Evolutionary conservation across 92 coral and sea anemone genomes (phyloP), one percentile per base, ranked within the genome.

Genomic region (Phenganax marumi): DNA sequence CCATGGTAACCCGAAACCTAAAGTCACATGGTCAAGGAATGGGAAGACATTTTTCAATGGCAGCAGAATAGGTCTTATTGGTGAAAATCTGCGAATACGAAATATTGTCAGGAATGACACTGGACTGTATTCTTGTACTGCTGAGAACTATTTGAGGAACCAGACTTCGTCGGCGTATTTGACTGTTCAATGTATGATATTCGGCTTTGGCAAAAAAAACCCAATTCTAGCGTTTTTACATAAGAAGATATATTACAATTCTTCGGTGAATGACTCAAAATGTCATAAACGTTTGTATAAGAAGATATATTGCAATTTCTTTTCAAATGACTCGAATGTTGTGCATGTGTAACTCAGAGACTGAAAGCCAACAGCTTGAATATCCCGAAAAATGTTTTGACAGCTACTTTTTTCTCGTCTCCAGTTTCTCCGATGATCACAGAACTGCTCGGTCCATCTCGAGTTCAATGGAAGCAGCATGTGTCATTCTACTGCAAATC

Each of bases 1-100:
- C 49, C 87, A 97, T 57, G 99, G 99, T 43, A 90, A 92, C 86
- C 99, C 99, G 16, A 85, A 75, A 84, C 99, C 99, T 12, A 64
- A 74, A 4, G 88, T 92, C 53, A 89, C 93, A 74, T 96, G 99
- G 99, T 92, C 85, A 80, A 92, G 86, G 61, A 70, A 76, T 47
- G 92, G 75, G 9, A n/a, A 14, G 10, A 68, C 66, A 79, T 65
- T 96, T 84, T 48, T 89, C 52, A 47, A 75, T 82, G 88, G 91
- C 26, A 91, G 95, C 5, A 91, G 89, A 75, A 26, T 86, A 54
- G 90, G 87, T 68, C 82, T 96, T 47, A 85, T 77, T 19, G 87
- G 25, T 53, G 89, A 87, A 72, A 89, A 87, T 14, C 77, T 96
- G 54, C 88, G 89, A 33, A 78, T 96, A 55, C 69, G 82, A 52